Percentiles rank a stretch among this genome's conserved stretches.
These are phyloP conservation scores for Centropus bengalensis DNA, from an alignment of 2,113 vertebrate species.

Conservation along the genomic window DNA sequence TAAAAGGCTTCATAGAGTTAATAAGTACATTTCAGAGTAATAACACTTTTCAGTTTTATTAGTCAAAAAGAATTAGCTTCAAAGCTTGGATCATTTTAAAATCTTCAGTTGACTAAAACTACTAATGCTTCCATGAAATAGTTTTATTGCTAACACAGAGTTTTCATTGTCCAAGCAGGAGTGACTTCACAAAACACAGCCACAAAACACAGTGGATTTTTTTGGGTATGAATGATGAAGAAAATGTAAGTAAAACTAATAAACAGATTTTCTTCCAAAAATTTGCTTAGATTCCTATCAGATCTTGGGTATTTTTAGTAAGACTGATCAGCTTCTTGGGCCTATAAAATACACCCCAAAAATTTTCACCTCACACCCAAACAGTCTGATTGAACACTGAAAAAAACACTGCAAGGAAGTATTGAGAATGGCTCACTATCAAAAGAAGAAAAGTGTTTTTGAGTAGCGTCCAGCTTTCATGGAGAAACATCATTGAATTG, in stretches of 20 bases:
- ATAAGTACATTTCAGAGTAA: neutral
- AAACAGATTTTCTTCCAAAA: neutral
- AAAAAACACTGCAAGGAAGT: neutral
- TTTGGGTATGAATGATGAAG: neutral
- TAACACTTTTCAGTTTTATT: neutral
- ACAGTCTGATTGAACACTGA: accelerated
- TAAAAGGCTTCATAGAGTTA: neutral
- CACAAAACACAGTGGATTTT: no score
- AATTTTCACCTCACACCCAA: neutral
- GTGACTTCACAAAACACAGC: neutral
- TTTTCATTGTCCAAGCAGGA: neutral
- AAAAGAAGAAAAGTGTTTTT: neutral
- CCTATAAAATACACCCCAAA: neutral
- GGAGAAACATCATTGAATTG: neutral
- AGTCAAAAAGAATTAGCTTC: slow-evolving; percentile 33
- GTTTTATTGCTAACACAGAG: neutral
- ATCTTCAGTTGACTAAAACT: neutral
- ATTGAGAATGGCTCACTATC: neutral
- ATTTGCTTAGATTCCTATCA: neutral
- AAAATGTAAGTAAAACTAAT: neutral
- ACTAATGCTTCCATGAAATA: neutral
- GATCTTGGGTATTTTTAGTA: neutral
- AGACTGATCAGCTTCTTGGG: neutral
- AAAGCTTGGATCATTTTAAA: neutral
- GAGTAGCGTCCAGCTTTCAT: neutral